A percentile compares a stretch with the other conserved stretches of the same genome.
Conservation (phyloP, 2,888 invertebrate genomes). For the Acleris laterana region DNA sequence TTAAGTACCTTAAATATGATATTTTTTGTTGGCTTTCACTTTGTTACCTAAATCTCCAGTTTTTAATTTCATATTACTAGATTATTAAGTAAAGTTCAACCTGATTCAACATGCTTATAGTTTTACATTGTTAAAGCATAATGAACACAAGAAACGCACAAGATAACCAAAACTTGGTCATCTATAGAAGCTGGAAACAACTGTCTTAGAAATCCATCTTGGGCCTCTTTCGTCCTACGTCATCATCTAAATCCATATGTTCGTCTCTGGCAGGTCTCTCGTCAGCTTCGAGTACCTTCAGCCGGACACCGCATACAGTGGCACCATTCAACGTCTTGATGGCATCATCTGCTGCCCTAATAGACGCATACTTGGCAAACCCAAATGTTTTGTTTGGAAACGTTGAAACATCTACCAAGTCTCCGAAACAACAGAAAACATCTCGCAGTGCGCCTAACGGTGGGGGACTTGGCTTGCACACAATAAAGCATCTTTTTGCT, state of each 20-base stretch:
- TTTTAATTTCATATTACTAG: no score
- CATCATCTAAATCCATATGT: constrained; percentile 50
- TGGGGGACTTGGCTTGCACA: constrained; percentile 88
- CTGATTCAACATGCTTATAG: no score
- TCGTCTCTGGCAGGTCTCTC: constrained; percentile 78
- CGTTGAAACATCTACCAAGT: constrained; percentile 94
- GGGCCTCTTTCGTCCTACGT: constrained; percentile 62
- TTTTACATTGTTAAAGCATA: no score
- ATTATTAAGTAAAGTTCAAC: no score
- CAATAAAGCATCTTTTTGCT: constrained; percentile 88
- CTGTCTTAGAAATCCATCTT: constrained; percentile 48
- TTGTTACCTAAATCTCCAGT: no score
- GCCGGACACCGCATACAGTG: constrained; percentile 90
- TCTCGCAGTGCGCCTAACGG: constrained; percentile 90
- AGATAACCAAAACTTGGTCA: no score
- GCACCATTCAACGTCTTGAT: constrained; percentile 90
- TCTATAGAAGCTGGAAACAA: no score
- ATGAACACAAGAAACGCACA: no score
- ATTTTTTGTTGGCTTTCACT: no score
- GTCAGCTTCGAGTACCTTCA: constrained; percentile 96
- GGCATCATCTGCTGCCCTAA: constrained; percentile 90
- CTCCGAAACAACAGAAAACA: constrained; percentile 95
- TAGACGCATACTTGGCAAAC: constrained; percentile 94
- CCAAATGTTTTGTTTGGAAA: constrained; percentile 96
- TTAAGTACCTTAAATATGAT: no score